A percentile compares a stretch with the other conserved stretches of the same genome.
Evolutionary conservation across 64 coral and sea anemone species (phyloP).

Genomic region (Actinia tenebrosa): DNA sequence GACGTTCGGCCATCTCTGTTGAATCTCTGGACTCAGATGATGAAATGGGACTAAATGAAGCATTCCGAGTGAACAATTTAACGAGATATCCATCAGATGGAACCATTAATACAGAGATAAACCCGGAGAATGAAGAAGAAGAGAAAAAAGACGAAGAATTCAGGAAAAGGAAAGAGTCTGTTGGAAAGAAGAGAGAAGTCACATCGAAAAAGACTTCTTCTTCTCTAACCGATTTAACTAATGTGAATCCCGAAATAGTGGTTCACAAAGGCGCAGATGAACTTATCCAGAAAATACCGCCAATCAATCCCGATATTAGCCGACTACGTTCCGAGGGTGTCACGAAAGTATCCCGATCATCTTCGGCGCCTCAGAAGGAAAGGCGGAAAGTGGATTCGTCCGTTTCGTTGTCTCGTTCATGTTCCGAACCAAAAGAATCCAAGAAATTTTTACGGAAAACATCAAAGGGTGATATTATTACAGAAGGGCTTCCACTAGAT

Average conservation of each 20-base stretch:
- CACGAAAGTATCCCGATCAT: constrained; percentile 70
- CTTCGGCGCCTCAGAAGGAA: constrained; percentile 79
- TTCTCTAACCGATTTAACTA: not conserved
- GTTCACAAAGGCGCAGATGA: constrained; percentile 21
- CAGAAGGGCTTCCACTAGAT: constrained; percentile 16
- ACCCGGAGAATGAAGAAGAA: not conserved
- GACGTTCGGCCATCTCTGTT: not conserved
- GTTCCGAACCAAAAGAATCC: constrained; percentile 76
- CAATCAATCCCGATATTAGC: not conserved
- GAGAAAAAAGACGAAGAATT: not conserved
- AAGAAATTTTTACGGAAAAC: constrained; percentile 26
- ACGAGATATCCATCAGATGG: not conserved
- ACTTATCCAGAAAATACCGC: constrained; percentile 8
- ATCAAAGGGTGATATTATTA: not conserved
- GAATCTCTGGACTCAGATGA: constrained; percentile 24
- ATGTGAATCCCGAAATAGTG: not conserved
- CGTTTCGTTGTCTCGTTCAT: constrained; percentile 70
- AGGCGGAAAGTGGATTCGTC: constrained; percentile 57
- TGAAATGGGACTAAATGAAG: constrained; percentile 22
- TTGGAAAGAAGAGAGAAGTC: not conserved
- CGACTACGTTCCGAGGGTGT: constrained; percentile 23
- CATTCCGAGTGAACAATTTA: not conserved
- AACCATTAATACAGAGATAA: not conserved
- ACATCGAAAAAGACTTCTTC: not conserved
- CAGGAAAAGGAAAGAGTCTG: not conserved